phyloP scores from a whole-genome alignment of 2,113 vertebrate genomes.

The Scomber japonicus region DNA sequence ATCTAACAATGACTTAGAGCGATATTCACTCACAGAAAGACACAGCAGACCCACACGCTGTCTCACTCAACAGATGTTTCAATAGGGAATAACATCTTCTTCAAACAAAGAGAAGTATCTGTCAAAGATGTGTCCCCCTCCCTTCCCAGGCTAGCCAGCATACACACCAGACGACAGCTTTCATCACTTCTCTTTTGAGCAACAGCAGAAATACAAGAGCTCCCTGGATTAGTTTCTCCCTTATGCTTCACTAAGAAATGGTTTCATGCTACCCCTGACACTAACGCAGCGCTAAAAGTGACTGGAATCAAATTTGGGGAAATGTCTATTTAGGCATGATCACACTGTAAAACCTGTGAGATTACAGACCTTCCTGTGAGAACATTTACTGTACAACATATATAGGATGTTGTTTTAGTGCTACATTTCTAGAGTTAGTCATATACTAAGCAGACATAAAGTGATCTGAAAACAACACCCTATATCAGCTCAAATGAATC shows the following conservation, averaged over 20 bases:
- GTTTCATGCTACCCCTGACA: constrained; percentile 36
- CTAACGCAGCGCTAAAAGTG: constrained; percentile 10
- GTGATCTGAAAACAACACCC: too few species aligned
- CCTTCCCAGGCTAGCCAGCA: constrained; percentile 2
- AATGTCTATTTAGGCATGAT: constrained; percentile 57
- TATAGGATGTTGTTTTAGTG: not conserved
- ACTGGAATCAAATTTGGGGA: constrained; percentile 22
- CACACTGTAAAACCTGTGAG: constrained; percentile 49
- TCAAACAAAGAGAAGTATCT: constrained; percentile 40
- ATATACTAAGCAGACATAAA: not conserved
- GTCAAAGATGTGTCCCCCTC: constrained; percentile 33
- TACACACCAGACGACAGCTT: constrained; percentile 46
- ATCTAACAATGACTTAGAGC: constrained; percentile 38
- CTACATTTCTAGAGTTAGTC: not conserved
- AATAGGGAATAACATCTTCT: constrained; percentile 48
- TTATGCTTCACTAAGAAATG: constrained; percentile 31
- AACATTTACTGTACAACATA: constrained; percentile 20
- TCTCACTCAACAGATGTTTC: constrained; percentile 65
- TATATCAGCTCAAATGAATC: too few species aligned
- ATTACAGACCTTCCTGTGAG: constrained; percentile 32
- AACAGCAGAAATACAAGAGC: constrained; percentile 41
- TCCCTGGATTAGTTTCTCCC: constrained; percentile 34
- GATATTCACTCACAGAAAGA: constrained; percentile 20
- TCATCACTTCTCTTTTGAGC: constrained; percentile 56
- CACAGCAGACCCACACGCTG: constrained; percentile 53